Conservation (phyloP, 2,888 invertebrate species). For the Piscicola geometra region DNA sequence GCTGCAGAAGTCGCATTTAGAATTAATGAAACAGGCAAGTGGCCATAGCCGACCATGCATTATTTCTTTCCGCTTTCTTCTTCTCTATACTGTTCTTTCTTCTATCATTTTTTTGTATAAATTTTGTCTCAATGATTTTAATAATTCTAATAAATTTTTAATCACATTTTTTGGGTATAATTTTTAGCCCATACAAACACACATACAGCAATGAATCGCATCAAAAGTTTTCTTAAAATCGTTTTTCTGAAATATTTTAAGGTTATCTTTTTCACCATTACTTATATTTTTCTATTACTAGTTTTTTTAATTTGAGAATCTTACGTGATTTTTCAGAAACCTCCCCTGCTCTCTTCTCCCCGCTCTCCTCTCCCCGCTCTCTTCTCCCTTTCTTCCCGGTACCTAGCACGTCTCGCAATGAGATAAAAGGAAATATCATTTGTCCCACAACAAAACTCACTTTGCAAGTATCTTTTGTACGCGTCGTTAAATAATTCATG, state of each 20-base stretch:
- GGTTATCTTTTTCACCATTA: too few species aligned
- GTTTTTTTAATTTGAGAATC: too few species aligned
- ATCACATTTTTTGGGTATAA: not conserved
- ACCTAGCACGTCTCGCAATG: not conserved
- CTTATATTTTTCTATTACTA: too few species aligned
- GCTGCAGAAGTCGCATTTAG: slow-evolving; percentile 2
- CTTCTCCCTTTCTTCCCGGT: too few species aligned
- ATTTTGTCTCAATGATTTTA: not conserved
- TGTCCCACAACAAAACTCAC: not conserved
- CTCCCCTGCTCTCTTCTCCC: too few species aligned
- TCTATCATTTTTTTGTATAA: not conserved
- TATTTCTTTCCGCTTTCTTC: not conserved
- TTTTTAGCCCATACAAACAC: too few species aligned
- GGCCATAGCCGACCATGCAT: not conserved
- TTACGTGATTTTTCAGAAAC: too few species aligned
- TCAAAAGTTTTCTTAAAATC: too few species aligned
- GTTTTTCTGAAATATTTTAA: too few species aligned
- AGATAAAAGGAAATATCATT: not conserved
- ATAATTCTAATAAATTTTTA: not conserved
- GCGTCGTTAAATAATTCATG: not conserved
- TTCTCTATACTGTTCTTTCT: not conserved
- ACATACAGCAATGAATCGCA: too few species aligned
- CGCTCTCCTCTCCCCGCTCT: too few species aligned
- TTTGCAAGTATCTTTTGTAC: not conserved
- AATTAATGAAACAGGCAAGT: slow-evolving; percentile 1